Evolutionary conservation across 2,113 vertebrate species (phyloP), one percentile per base, ranked within the genome.

Genomic region (Meriones unguiculatus): DNA sequence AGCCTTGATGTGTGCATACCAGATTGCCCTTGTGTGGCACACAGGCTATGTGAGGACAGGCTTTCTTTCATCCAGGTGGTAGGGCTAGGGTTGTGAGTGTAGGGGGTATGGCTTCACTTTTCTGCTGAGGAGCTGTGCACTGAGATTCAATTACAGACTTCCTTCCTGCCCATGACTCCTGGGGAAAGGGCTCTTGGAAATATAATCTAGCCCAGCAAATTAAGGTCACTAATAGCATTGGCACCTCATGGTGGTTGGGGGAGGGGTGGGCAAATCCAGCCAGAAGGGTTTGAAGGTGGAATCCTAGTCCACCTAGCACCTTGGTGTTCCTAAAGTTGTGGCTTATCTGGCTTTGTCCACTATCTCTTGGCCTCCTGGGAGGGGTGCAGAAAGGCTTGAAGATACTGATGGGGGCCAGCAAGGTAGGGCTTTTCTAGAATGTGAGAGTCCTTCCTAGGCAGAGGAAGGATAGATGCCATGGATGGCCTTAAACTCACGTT

Each of bases 131-230:
- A 97, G 77, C 93, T 91, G 89, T 94, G 96, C 62, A 77, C 10
- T 0, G 78, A 95, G 97, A 96, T 96, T 97, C 96, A 95, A 97
- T 98, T 98, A 97, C 97, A 46, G 86, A 94, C 96, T 97, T 97
- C 94, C 97, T 98, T 98, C 98, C 98, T 98, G 98, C 87, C 96
- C 85, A 95, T n/a, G 59, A 75, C 96, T 98, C 89, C 32, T 35
- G 84, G 97, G 97, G 97, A 97, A 97, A 88, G 96, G 91, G 91
- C 96, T 97, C 95, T 92, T 93, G 80, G 97, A 96, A 98, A 97
- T 91, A 93, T 75, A 95, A 96, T 96, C 96, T 95, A 92, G 87
- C 82, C 0, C 82, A 96, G 94, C 95, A 95, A 96, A 94, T 96
- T 89, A 97, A 92, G 92, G 89, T 78, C 94, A 86, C 94, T 95